phyloP scores from a whole-genome alignment of 1,140 invertebrate species.

The Zaprionus ghesquierei region DNA sequence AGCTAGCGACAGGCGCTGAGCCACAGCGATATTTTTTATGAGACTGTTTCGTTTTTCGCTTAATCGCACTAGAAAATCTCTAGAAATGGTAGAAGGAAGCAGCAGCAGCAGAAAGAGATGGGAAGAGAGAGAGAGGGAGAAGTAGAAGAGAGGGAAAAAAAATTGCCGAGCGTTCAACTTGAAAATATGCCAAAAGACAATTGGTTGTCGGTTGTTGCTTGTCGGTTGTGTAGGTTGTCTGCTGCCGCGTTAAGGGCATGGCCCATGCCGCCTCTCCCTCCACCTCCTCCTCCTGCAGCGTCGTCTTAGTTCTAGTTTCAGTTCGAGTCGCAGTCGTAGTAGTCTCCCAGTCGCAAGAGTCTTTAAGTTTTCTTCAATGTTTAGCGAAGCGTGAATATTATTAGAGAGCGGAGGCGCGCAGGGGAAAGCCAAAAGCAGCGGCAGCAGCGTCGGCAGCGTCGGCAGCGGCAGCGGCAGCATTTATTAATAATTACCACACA shows the following conservation, averaged over 20 bases:
- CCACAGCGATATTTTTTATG: constrained; percentile 63
- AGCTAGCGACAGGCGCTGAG: constrained; percentile 30
- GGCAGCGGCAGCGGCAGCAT: constrained; percentile 57
- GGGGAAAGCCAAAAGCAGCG: constrained; percentile 44
- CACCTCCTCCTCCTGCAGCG: neutral
- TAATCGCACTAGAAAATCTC: constrained; percentile 77
- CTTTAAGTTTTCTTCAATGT: constrained; percentile 74
- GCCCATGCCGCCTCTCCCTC: constrained; percentile 38
- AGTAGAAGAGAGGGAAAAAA: constrained; percentile 23
- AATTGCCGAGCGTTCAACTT: constrained; percentile 73
- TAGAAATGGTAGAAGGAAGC: constrained; percentile 50
- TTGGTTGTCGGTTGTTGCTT: constrained; percentile 56
- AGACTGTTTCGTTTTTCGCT: constrained; percentile 76
- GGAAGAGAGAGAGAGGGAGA: neutral
- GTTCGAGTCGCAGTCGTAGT: constrained; percentile 24
- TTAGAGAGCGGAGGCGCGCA: constrained; percentile 52
- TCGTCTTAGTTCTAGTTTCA: constrained; percentile 40
- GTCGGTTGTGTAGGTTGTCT: constrained; percentile 40
- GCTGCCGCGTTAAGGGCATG: constrained; percentile 62
- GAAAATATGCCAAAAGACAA: constrained; percentile 80
- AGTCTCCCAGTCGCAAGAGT: constrained; percentile 27
- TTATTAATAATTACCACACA: constrained; percentile 77
- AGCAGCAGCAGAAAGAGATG: constrained; percentile 9
- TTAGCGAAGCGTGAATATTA: constrained; percentile 73
- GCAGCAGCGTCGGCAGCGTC: constrained; percentile 53